Conservation (phyloP, 37 sponge, comb jelly and placozoan genomes). For the Haliclona indistincta region DNA sequence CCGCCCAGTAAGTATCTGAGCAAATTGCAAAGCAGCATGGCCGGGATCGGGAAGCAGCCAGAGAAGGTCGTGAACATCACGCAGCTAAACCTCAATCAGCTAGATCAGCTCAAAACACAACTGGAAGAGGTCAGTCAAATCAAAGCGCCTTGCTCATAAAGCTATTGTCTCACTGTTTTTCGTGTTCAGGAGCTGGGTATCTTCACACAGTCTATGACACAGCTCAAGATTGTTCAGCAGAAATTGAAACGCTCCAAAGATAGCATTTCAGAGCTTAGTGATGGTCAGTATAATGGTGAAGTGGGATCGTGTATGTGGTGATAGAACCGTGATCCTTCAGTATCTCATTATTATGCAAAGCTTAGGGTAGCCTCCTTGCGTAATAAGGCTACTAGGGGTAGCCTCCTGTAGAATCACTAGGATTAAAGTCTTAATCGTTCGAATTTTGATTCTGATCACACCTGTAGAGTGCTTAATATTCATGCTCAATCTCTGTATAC, state of each 20-base stretch:
- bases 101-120: conserved; percentile 76
- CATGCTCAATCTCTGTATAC: no score
- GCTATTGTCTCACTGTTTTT: background rate
- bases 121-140: conserved; percentile 65
- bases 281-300: background rate
- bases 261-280: background rate
- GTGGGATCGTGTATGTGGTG: background rate
- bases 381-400: no score
- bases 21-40: no score
- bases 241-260: conserved; percentile 77
- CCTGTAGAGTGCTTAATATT: no score
- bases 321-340: no score
- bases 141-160: background rate
- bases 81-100: conserved; percentile 60
- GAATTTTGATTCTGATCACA: no score
- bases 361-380: no score
- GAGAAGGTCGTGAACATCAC: conserved; percentile 50
- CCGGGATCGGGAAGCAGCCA: no score
- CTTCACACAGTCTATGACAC: conserved; percentile 75
- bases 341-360: no score
- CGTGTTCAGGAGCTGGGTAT: conserved; percentile 71
- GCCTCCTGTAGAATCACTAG: no score
- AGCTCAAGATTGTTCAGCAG: conserved; percentile 86
- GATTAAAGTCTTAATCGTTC: no score
- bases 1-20: no score